These are phyloP conservation scores for Caenorhabditis tropicalis DNA, from an alignment of 1,140 invertebrate species.

Conservation along the genomic window DNA sequence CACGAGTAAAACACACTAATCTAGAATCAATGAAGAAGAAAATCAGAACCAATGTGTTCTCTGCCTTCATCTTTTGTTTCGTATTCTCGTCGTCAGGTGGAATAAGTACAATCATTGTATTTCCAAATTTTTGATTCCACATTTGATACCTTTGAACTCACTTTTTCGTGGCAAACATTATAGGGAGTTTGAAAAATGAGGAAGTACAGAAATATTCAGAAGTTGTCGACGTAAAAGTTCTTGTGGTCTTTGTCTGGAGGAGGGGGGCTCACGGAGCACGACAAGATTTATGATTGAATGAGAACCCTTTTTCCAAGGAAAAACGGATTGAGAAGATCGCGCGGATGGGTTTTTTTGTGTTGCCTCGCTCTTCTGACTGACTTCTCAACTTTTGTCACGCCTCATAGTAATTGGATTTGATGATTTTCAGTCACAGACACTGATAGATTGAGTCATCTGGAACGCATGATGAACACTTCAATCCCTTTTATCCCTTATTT, in stretches of 20 bases:
- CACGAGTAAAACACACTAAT: too few species aligned
- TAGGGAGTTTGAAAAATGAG: not conserved
- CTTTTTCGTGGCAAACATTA: slow-evolving; percentile 7
- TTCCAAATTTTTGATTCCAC: too few species aligned
- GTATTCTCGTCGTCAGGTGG: not conserved
- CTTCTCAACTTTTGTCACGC: slow-evolving; percentile 3
- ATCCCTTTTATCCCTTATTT: not conserved
- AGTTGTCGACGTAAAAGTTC: slow-evolving; percentile 14
- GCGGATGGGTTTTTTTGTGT: not conserved
- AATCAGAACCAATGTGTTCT: not conserved
- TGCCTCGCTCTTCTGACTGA: too few species aligned
- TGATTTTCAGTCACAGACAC: not conserved
- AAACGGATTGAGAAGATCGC: slow-evolving; percentile 27
- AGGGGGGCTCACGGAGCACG: slow-evolving; percentile 21
- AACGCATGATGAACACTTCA: slow-evolving; percentile 19
- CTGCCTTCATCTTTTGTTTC: not conserved
- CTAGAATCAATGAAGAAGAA: not conserved
- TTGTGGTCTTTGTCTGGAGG: slow-evolving; percentile 1
- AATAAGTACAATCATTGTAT: not conserved
- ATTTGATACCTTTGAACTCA: too few species aligned
- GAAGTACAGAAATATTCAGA: not conserved
- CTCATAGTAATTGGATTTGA: slow-evolving; percentile 26
- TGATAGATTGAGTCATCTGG: not conserved
- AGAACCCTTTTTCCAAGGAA: not conserved
- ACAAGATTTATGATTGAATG: slow-evolving; percentile 42